Percentiles rank a stretch among this genome's conserved stretches.
Conservation (phyloP, 2,888 invertebrate genomes). For the Aplocera efformata region DNA sequence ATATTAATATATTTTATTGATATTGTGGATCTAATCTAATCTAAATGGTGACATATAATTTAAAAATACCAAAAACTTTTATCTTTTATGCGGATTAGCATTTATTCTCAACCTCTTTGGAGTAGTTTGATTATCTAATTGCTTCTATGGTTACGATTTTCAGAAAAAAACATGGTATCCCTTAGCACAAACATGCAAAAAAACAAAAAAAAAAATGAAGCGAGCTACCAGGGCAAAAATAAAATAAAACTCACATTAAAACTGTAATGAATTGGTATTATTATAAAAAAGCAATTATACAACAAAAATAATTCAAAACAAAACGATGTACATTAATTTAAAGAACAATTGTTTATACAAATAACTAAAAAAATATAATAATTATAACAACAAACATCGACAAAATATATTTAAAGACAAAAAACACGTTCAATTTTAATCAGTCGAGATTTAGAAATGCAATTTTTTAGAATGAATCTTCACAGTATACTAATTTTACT, state of each 20-base stretch:
- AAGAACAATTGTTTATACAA: constrained; percentile 87
- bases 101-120: too few species aligned
- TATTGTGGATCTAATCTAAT: too few species aligned
- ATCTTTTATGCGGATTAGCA: too few species aligned
- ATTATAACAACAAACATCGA: constrained; percentile 82
- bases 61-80: too few species aligned
- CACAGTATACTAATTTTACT: constrained; percentile 59
- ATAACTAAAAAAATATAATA: constrained; percentile 84
- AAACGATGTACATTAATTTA: constrained; percentile 89
- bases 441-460: constrained; percentile 79
- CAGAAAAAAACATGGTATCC: constrained; percentile 32
- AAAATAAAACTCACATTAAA: constrained; percentile 83
- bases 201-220: constrained; percentile 48
- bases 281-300: constrained; percentile 87
- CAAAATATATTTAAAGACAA: constrained; percentile 80
- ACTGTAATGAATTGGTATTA: constrained; percentile 87
- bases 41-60: too few species aligned
- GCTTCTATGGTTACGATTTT: too few species aligned
- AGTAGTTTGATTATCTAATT: too few species aligned
- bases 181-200: constrained; percentile 68
- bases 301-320: constrained; percentile 88
- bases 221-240: constrained; percentile 65
- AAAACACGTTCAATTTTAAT: constrained; percentile 77
- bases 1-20: too few species aligned
- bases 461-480: constrained; percentile 74